Evolutionary conservation across 2,113 vertebrate species (phyloP).

Genomic region (pig (Sus scrofa)): T2T-Sscrofa CM000814.6:120788001-120788500

Average conservation of each 20-base stretch:
- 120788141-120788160: background rate
- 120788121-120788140: too few relatives aligned
- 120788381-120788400: background rate
- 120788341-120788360: background rate
- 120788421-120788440: background rate
- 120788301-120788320: background rate
- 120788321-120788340: conserved; percentile 6
- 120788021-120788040: too few relatives aligned
- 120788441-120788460: too few relatives aligned
- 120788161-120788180: background rate
- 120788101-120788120: too few relatives aligned
- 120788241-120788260: background rate
- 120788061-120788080: too few relatives aligned
- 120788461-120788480: background rate
- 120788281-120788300: background rate
- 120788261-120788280: conserved; percentile 24
- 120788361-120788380: background rate
- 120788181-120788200: background rate
- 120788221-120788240: background rate
- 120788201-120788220: background rate
- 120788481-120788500: background rate
- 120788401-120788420: background rate
- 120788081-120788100: too few relatives aligned
- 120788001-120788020: too few relatives aligned
- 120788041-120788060: too few relatives aligned